These are phyloP conservation scores for Drosophila robusta DNA, from an alignment of 2,888 invertebrate species.

Conservation along the genomic window DNA sequence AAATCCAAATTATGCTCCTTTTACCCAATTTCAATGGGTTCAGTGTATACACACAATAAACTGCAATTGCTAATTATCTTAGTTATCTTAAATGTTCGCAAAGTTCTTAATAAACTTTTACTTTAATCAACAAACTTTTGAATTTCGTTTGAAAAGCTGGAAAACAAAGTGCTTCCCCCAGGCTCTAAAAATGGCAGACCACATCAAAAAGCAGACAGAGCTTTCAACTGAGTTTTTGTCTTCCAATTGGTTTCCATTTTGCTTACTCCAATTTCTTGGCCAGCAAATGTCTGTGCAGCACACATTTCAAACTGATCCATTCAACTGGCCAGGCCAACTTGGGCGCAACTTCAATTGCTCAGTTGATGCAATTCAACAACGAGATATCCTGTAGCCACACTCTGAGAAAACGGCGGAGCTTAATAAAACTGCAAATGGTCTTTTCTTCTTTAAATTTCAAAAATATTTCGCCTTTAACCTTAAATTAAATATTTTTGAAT, in stretches of 20 bases:
- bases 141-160: neutral
- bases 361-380: neutral
- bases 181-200: neutral
- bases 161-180: neutral
- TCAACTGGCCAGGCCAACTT: neutral
- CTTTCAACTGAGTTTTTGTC: slow-evolving; percentile 8
- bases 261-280: slow-evolving; percentile 1
- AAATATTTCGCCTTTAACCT: no score
- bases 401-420: no score
- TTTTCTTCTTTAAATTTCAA: no score
- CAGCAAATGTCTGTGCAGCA: slow-evolving; percentile 6
- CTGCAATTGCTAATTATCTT: neutral
- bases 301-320: neutral
- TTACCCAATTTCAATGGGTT: no score
- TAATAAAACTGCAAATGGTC: no score
- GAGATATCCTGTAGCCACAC: neutral
- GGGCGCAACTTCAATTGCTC: slow-evolving; percentile 10
- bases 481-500: no score
- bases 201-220: slow-evolving; percentile 10
- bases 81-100: neutral
- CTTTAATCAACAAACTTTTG: neutral
- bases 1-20: neutral
- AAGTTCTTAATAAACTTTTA: neutral
- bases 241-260: slow-evolving; percentile 25
- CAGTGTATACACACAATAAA: neutral